Base-by-base conservation (phyloP, 2,888 invertebrate genomes). In the Lasius platythorax region DNA sequence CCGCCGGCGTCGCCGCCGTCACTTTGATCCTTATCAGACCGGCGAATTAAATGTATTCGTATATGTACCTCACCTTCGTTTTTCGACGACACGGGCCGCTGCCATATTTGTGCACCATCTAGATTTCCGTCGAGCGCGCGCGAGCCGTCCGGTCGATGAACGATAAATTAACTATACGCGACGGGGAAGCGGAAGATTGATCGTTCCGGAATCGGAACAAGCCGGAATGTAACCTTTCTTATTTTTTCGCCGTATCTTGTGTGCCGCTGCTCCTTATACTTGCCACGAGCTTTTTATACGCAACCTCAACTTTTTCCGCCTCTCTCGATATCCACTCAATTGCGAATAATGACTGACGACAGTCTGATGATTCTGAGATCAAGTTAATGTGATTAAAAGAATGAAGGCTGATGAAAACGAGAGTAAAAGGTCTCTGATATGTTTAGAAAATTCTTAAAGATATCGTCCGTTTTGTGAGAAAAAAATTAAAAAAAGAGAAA, bases 161-260 rank as follows among this genome's bases (percentile, higher is more conserved):
- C 86, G 86, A 88, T 90, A 90, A 90, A 90, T 90, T 90, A 90
- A 90, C 23, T 23, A 81, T 15, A 23, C 74, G 85, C 74, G 84
- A 82, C 64, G 82, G 87, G 58, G n/a, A 53, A 67, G 68, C 83
- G 61, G 83, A 87, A 90, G 90, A 90, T 90, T 90, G 87, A 90
- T 90, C 85, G 86, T 37, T 37, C 40, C 83, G 33, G 78, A 83
- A 88, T 90, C 88, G 83, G 82, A 28, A 81, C 61, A 82, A 87
- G 86, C 84, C 84, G 84, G 88, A 83, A 56, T 50, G 37, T 82
- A 40, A 64, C 15, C 76, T 43, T 82, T 79, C 86, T 85, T 83
- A 43, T 18, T 66, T 40, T 66, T 58, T 33, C 28, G 12, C 28
- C 12, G 46, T 58, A 18, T 58, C 56, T 56, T 37, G 6, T 4